Evolutionary conservation across 2,113 vertebrate species (phyloP), one percentile per base, ranked within the genome.

Genomic region (Dryoscopus gambensis): DNA sequence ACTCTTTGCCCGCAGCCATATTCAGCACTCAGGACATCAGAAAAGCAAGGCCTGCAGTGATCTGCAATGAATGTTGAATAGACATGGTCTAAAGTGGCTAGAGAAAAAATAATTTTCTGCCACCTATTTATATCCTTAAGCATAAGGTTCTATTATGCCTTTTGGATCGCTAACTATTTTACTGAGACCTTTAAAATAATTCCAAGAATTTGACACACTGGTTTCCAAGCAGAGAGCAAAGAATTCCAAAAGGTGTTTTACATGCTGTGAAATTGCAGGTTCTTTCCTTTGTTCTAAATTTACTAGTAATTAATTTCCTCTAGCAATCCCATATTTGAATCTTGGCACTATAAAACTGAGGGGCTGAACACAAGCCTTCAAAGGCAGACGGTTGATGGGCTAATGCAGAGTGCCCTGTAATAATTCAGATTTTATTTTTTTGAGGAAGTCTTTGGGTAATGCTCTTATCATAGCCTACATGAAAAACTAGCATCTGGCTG

Each of bases 301-400:
- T 97, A 97, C 91, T 97, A 78, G 96, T 97, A 96, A 97, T 95
- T 95, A 95, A 97, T 97, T 97, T 97, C 95, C 96, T 96, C 89
- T 94, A 85, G 95, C 91, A 91, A 95, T 94, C 89, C 93, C 67
- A 93, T 93, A 94, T 94, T 87, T 91, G 78, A 95, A 96, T 95
- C 78, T 94, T 85, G 96, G 93, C 87, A 77, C 94, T 86, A 92
- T 95, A 96, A 96, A 97, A 97, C 46, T 0, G 25, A 87, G 71
- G 56, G 84, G 57, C 76, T 84, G 86, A 95, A 82, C 64, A 87
- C 62, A 68, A 84, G 33, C 74, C 94, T 95, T 97, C 95, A 96
- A 97, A 97, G 92, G 92, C 86, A 73, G 63, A 69, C 1, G 3
- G 83, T 47, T 95, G 92, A 92, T 39, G 62, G 65, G 67, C 84